A percentile compares a stretch with the other conserved stretches of the same genome.
These are phyloP conservation scores for Acleris cristana DNA, from an alignment of 2,888 invertebrate species.

Conservation along the genomic window DNA sequence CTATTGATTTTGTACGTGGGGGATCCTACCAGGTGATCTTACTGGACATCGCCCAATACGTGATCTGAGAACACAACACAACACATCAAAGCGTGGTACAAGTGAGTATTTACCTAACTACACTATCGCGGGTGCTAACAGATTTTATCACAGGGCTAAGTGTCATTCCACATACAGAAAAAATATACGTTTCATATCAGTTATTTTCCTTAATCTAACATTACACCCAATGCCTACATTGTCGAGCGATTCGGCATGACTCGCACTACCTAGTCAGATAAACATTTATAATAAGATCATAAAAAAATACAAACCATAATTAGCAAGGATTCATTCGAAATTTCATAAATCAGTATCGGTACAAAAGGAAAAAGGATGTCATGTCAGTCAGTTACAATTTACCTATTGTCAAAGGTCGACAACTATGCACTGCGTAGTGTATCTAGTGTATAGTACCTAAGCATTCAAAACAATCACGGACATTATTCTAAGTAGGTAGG, in stretches of 20 bases:
- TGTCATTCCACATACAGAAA: slow-evolving; percentile 58
- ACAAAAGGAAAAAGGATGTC: too few relatives aligned
- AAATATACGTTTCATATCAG: slow-evolving; percentile 49
- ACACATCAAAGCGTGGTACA: slow-evolving; percentile 2
- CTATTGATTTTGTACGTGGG: too few relatives aligned
- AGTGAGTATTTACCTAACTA: slow-evolving; percentile 4
- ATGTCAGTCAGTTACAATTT: slow-evolving; percentile 25
- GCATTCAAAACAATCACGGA: not conserved
- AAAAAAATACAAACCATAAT: too few relatives aligned
- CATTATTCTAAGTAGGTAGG: too few relatives aligned
- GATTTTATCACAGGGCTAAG: slow-evolving; percentile 70
- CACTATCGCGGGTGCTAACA: slow-evolving; percentile 60
- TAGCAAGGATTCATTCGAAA: too few relatives aligned
- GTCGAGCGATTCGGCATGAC: too few relatives aligned
- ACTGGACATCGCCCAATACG: too few relatives aligned
- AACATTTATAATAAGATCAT: too few relatives aligned
- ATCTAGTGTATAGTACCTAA: too few relatives aligned
- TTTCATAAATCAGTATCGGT: not conserved
- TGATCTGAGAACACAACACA: slow-evolving; percentile 3
- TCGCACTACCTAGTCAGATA: too few relatives aligned
- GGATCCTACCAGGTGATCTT: too few relatives aligned
- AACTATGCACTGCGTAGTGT: slow-evolving; percentile 1
- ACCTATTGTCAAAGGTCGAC: slow-evolving; percentile 31
- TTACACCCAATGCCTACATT: slow-evolving; percentile 28
- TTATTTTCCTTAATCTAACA: slow-evolving; percentile 48